phyloP scores from a whole-genome alignment of 2,888 invertebrate species.

The Pterobdella sp. region DNA sequence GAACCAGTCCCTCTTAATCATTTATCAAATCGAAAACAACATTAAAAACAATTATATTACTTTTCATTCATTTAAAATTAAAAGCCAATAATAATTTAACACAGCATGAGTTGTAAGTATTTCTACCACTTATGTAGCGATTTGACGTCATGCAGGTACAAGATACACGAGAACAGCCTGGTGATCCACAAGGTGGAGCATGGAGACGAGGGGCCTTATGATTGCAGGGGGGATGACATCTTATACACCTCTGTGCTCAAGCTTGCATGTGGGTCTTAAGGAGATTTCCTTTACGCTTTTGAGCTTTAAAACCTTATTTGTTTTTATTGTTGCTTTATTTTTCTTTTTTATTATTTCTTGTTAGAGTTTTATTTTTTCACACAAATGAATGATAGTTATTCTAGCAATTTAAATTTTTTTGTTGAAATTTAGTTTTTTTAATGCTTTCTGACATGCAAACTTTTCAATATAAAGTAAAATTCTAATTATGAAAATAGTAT shows the following conservation, averaged over 20 bases:
- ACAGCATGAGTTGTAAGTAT: no score
- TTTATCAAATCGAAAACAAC: not conserved
- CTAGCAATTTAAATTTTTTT: no score
- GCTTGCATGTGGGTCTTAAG: slow-evolving; percentile 12
- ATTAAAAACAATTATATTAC: not conserved
- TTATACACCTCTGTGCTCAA: slow-evolving; percentile 3
- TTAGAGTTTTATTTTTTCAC: not conserved
- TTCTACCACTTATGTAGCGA: not conserved
- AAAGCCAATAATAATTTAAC: no score
- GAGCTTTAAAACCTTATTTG: not conserved
- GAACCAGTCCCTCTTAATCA: not conserved
- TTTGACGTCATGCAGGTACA: slow-evolving; percentile 51
- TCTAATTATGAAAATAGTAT: no score
- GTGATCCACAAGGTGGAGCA: slow-evolving; percentile 57
- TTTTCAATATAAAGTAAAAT: no score
- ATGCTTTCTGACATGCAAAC: no score
- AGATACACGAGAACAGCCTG: slow-evolving; percentile 59
- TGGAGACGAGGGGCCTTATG: slow-evolving; percentile 62
- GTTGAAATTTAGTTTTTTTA: no score
- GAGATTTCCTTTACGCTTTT: not conserved
- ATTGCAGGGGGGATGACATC: slow-evolving; percentile 51
- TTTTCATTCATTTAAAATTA: no score
- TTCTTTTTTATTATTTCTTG: not conserved
- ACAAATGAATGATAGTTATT: no score
- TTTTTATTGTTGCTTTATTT: not conserved